Base-by-base conservation (phyloP, 2,797 vertebrate species). In the Buceros bicornis region DNA sequence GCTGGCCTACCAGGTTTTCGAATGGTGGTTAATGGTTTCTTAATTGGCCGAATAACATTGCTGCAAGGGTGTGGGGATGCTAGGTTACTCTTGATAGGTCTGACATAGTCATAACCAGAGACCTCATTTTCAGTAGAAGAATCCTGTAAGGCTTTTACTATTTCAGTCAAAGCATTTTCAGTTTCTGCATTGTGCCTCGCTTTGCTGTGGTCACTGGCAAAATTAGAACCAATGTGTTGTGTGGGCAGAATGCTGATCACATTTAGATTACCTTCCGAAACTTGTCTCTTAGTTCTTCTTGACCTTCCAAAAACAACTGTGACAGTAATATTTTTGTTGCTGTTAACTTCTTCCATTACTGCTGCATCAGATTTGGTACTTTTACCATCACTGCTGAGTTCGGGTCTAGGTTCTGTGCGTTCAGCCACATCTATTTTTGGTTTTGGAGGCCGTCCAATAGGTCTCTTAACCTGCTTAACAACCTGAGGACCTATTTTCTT, bases 261-360 rank as follows among this genome's bases (percentile, higher is more conserved):
- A 86, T 97, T 98, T 51, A 97, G 91, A 91, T 91, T 98, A 89
- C 98, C 98, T 97, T 99, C 99, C 69, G 98, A 99, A 95, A 99
- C 99, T 4, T 98, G 98, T 58, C 99, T 98, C 96, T 98, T 99
- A 67, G 98, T 98, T 97, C 99, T 99, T 97, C 99, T 98, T 67
- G 99, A 99, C 82, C 99, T 99, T 74, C 99, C 99, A 87, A 99
- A 99, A 81, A 99, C 97, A 60, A 99, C 99, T 13, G 99, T 99
- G 94, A 99, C 99, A 83, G 98, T 99, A 50, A 99, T 98, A 89
- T 99, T 99, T 95, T 99, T 99, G 96, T 98, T 99, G 82, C 93
- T 92, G 79, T 91, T 83, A 80, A 91, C 96, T 61, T 98, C 97
- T 78, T 97, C 97, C 50, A 74, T 64, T 61, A 96, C 87, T 56